Evolutionary conservation across 1,140 invertebrate species (phyloP).

Genomic region (Heterodera schachtii): DNA sequence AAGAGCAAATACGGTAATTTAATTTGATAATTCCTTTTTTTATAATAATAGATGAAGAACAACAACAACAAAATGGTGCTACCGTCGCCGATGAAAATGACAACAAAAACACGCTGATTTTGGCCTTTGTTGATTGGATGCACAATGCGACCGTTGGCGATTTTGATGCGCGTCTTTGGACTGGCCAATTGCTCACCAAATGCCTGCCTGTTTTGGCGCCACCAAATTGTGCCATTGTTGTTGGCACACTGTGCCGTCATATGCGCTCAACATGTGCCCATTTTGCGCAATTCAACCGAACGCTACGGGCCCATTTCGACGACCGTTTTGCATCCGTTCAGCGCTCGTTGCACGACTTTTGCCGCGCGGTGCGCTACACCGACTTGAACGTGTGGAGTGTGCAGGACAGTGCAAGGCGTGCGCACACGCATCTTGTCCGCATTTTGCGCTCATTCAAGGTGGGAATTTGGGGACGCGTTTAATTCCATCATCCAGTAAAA

Average conservation of each 20-base stretch:
- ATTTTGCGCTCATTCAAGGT: constrained; percentile 62
- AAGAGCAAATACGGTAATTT: too few relatives aligned
- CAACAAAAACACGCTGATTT: not conserved
- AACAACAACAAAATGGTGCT: not conserved
- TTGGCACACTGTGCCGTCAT: constrained; percentile 6
- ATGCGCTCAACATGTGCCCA: constrained; percentile 80
- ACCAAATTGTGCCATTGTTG: not conserved
- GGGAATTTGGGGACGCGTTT: constrained; percentile 12
- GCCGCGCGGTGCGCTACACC: constrained; percentile 74
- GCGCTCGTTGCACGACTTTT: constrained; percentile 72
- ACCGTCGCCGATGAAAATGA: too few relatives aligned
- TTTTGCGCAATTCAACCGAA: constrained; percentile 78
- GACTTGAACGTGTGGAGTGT: constrained; percentile 93
- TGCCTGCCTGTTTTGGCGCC: constrained; percentile 63
- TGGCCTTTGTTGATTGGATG: constrained; percentile 69
- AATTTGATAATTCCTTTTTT: too few relatives aligned
- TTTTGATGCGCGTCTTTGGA: constrained; percentile 77
- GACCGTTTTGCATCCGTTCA: constrained; percentile 66
- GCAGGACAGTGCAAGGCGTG: constrained; percentile 71
- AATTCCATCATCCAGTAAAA: too few relatives aligned
- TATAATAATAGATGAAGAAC: not conserved
- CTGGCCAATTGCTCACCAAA: constrained; percentile 77
- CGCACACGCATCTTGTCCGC: constrained; percentile 57
- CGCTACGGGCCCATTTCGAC: constrained; percentile 69
- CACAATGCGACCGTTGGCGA: constrained; percentile 82